These are phyloP conservation scores for Morone chrysops DNA, from an alignment of 2,113 vertebrate genomes.

Conservation along the genomic window DNA sequence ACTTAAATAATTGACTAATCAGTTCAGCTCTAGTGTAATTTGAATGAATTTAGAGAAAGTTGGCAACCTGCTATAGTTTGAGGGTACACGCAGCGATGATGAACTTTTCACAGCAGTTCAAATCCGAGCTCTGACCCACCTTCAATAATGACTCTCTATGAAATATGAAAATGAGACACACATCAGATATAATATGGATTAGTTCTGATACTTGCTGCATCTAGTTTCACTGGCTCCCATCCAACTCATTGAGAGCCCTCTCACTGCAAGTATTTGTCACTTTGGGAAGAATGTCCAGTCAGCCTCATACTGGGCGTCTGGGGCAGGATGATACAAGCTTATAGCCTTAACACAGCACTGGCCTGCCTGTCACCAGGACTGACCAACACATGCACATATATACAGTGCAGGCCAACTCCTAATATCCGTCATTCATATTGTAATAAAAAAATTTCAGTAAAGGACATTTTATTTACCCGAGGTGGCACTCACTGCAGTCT, in stretches of 20 bases:
- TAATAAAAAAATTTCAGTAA: conserved; percentile 23
- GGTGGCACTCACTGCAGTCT: neutral
- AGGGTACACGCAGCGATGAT: neutral
- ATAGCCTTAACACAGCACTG: conserved; percentile 47
- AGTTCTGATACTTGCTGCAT: conserved; percentile 35
- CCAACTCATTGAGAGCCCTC: conserved; percentile 34
- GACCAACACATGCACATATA: conserved; percentile 13
- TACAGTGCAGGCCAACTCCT: neutral
- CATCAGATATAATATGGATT: conserved; percentile 37
- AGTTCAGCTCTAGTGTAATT: neutral
- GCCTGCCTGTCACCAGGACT: conserved; percentile 39
- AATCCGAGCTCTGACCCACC: conserved; percentile 9
- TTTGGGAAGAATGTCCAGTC: conserved; percentile 57
- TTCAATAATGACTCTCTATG: conserved; percentile 33
- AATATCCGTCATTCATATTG: conserved; percentile 35
- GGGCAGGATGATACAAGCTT: conserved; percentile 58
- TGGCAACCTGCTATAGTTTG: neutral
- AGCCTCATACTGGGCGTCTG: conserved; percentile 33
- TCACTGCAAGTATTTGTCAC: conserved; percentile 58
- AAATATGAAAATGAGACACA: conserved; percentile 36
- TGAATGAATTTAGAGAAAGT: conserved; percentile 2
- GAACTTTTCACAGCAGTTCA: conserved; percentile 25
- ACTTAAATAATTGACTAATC: neutral
- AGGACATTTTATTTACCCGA: neutral
- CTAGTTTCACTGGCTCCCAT: conserved; percentile 39